phyloP scores from a whole-genome alignment of 2,113 vertebrate species.

The Chrysemys picta region DNA sequence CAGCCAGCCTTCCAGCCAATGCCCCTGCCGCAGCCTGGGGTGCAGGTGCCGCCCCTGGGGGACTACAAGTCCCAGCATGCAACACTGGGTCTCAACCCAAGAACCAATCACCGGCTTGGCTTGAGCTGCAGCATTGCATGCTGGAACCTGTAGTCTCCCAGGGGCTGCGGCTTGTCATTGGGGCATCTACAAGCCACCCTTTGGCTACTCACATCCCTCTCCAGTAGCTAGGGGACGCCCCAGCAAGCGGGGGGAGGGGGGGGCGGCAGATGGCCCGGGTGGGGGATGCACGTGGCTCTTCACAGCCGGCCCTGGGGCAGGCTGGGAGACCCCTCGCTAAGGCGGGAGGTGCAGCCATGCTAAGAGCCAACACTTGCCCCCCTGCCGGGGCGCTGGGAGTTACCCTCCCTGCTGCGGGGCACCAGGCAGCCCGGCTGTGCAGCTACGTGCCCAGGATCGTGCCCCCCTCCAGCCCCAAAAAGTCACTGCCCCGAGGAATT shows the following conservation, averaged over 20 bases:
- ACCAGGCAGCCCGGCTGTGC: too few relatives aligned
- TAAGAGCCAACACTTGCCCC: too few relatives aligned
- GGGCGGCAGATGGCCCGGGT: too few relatives aligned
- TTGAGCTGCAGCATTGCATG: not conserved
- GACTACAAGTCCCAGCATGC: not conserved
- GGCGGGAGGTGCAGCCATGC: not conserved
- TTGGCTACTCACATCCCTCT: not conserved
- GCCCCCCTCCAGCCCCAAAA: too few relatives aligned
- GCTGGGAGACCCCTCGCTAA: too few relatives aligned
- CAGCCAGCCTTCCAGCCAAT: not conserved
- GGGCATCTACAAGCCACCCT: not conserved
- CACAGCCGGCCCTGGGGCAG: not conserved
- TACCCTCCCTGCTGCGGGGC: too few relatives aligned
- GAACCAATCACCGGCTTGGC: not conserved
- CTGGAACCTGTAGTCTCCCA: not conserved
- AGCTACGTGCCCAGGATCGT: too few relatives aligned
- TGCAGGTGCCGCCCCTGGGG: not conserved
- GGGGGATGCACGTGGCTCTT: not conserved
- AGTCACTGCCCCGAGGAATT: not conserved
- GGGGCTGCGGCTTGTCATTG: not conserved
- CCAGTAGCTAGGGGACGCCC: too few relatives aligned
- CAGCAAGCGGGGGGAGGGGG: accelerated
- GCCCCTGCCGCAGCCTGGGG: not conserved
- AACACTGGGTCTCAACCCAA: not conserved
- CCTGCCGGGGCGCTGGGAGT: too few relatives aligned